Base-by-base conservation (phyloP, 2,797 vertebrate genomes). In the Myripristis murdjan region DNA sequence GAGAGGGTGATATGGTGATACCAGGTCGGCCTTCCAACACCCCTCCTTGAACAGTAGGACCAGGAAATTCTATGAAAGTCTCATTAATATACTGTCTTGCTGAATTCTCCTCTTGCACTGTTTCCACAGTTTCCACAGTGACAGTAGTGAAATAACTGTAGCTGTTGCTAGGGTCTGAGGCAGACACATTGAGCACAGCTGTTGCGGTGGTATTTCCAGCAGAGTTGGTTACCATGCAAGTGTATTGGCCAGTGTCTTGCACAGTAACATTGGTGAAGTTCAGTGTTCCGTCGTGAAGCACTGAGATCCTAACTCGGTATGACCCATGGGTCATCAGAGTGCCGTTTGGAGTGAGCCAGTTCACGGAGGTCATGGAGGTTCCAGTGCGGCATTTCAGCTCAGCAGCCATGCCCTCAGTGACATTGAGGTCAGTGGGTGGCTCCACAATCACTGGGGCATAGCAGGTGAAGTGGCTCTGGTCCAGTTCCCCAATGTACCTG, bases 261-360 rank as follows among this genome's bases (percentile, higher is more conserved):
- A 99, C 96, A 0, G 98, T 99, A 79, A 98, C 98, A 22, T 99
- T 99, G 84, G 97, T 99, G 92, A 99, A 99, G 88, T 99, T 99
- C 73, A 99, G 94, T 0, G 97, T 99, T 26, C 97, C 97, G 5
- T 99, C 97, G 48, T 99, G 97, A 67, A 99, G 91, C 26, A 99
- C 98, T 0, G 97, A 98, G 86, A 99, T 99, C 39, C 98, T 85
- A 24, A 99, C 97, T 43, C 97, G 94, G 90, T 99, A 99, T 0
- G 98, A 98, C 49, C 98, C 98, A 7, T 99, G 98, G 0, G 98
- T 99, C 97, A 99, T 98, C 76, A 98, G 82, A 0, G 98, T 98
- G 64, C 98, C 98, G 37, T 99, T 99, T 47, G 98, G 98, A 11
- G 97, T 98, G 85, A 99, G 76, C 98, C 98, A 99, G 78, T 98